Base-by-base conservation (phyloP, 2,113 vertebrate species). In the Esox niger region DNA sequence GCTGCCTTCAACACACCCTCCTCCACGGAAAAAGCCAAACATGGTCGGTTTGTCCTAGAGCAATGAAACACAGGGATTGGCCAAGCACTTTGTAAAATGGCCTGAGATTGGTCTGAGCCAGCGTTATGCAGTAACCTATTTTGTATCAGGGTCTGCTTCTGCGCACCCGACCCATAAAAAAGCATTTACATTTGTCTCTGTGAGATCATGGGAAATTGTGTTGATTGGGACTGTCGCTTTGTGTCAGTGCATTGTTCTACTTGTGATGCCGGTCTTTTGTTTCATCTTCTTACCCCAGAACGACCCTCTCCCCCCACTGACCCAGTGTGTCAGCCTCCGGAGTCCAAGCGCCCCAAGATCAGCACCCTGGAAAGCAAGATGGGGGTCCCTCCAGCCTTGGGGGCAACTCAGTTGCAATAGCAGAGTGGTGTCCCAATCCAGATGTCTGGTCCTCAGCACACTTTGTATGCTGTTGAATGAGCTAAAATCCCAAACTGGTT, bases 311-410 rank as follows among this genome's bases (percentile, higher is more conserved):
- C 91, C 59, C 81, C 91, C 68, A 90, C 81, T 3, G 93, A 96
- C 61, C 81, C 83, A 2, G 81, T 82, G 13, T 91, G 89, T 79
- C 91, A 89, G 54, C 84, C 94, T 2, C 95, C 92, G 21, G 90
- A 94, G 35, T 81, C 89, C 0, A 98, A 99, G 79, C 90, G 94
- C 27, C 80, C 90, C 52, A 93, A 92, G 79, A 93, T 86, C 17
- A 80, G 87, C 9, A 86, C 11, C 2, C 69, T 7, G 2, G 78
- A 8, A 56, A 27, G 52, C 54, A 83, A 81, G 20, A 74, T 56
- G 57, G 55, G 38, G 9, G 17, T 7, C 66, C 62, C 64, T 49
- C 27, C 29, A 81, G 63, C 65, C 62, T 27, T 76, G 78, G 67
- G 2, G 64, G 31, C 55, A 23, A 25, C 47, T 21, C 47, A n/a